These are phyloP conservation scores for Octodonta nipae DNA, from an alignment of 2,888 invertebrate species.

Conservation along the genomic window DNA sequence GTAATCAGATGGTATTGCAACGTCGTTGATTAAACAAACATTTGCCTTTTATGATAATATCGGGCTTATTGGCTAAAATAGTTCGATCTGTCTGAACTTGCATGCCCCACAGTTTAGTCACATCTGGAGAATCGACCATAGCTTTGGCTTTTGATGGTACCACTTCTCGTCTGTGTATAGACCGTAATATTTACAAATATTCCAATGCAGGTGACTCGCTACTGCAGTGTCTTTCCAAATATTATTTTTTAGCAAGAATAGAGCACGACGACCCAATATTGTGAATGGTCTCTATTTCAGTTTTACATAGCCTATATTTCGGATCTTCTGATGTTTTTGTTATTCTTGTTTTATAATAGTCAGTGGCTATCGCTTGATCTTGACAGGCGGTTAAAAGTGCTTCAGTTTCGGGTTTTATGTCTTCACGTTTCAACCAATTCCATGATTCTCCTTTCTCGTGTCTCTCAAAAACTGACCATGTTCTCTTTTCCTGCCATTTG, in stretches of 20 bases:
- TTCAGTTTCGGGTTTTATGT: neutral
- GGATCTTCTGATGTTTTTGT: neutral
- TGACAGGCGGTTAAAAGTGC: neutral
- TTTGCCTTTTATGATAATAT: constrained; percentile 1
- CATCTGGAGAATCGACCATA: neutral
- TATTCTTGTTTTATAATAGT: neutral
- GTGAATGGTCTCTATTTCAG: neutral
- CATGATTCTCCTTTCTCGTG: constrained; percentile 1
- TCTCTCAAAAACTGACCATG: constrained; percentile 1
- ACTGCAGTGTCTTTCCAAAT: neutral
- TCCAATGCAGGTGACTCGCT: neutral
- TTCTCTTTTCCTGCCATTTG: too few species aligned
- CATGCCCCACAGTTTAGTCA: neutral
- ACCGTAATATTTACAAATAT: neutral
- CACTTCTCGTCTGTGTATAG: neutral
- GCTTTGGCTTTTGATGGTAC: neutral
- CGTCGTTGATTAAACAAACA: too few species aligned
- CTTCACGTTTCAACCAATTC: too few species aligned
- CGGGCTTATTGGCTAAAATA: neutral
- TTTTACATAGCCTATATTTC: neutral
- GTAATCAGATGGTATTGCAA: too few species aligned
- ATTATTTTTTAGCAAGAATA: too few species aligned
- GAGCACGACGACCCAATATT: neutral
- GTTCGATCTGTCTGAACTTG: neutral
- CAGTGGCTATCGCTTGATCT: neutral